Percentiles rank a stretch among this genome's conserved stretches.
Evolutionary conservation across 1,140 invertebrate genomes (phyloP).

Genomic region (Bombus pascuorum): DNA sequence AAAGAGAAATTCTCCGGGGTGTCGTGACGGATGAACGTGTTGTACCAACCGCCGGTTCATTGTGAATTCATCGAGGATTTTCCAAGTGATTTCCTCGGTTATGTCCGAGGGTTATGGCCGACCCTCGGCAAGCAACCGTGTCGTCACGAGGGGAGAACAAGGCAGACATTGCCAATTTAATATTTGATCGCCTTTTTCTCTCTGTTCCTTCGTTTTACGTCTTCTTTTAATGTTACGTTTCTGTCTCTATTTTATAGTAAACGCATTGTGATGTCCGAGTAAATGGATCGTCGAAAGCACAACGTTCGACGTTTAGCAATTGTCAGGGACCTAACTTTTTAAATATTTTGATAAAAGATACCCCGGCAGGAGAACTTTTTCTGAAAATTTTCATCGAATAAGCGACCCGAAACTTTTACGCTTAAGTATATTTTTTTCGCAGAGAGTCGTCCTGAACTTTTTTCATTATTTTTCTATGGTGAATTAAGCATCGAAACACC

Average conservation of each 20-base stretch:
- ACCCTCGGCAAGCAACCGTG: slow-evolving; percentile 53
- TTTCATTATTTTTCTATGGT: neutral
- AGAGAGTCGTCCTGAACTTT: neutral
- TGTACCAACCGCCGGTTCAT: slow-evolving; percentile 65
- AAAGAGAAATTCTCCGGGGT: slow-evolving; percentile 56
- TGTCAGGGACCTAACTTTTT: neutral
- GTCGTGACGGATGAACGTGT: slow-evolving; percentile 69
- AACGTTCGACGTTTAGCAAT: too few relatives aligned
- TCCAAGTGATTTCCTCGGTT: slow-evolving; percentile 73
- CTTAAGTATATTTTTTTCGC: too few relatives aligned
- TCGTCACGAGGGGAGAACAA: slow-evolving; percentile 50
- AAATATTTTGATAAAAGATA: neutral
- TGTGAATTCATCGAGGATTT: slow-evolving; percentile 74
- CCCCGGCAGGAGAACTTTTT: neutral
- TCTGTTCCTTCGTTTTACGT: neutral
- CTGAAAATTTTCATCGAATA: neutral
- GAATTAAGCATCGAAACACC: neutral
- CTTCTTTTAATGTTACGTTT: neutral
- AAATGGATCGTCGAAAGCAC: too few relatives aligned
- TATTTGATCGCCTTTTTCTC: slow-evolving; percentile 52
- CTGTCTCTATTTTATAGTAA: neutral
- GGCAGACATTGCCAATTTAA: slow-evolving; percentile 61
- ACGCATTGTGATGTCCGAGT: neutral
- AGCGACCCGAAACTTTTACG: too few relatives aligned
- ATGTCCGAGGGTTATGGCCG: slow-evolving; percentile 66